Evolutionary conservation across 1,140 invertebrate genomes (phyloP), one percentile per base, ranked within the genome.

Genomic region (Apocrypta bakeri): DNA sequence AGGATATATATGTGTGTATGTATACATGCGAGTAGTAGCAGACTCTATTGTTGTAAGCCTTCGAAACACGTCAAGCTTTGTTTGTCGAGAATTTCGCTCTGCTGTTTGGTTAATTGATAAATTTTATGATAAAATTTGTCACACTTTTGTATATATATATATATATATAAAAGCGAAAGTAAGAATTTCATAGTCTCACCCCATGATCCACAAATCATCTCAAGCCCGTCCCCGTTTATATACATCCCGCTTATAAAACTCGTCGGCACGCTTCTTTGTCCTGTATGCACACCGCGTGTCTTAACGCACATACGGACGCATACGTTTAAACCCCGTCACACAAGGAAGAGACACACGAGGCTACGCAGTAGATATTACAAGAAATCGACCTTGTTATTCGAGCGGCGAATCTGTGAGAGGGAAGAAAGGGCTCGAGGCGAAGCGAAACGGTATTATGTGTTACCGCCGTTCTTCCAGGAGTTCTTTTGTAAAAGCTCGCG

Each of bases 371-470:
- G 7, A 42, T 42, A 42, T 2, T 56, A 56, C 17, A 56, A 56
- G 48, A 56, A 21, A 56, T 66, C 83, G 83, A 81, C 83, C 83
- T 84, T 81, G 83, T 84, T 68, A 84, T 81, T 81, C 79, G 83
- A 84, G 77, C 63, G 74, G 42, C 66, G 73, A 71, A 40, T 74
- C 78, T 31, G 42, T 68, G 79, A 81, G 73, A 82, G 79, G 78
- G 79, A 81, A 84, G 83, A 78, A 84, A 81, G 83, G 71, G 75
- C 79, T 84, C 76, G 48, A 84, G 61, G 66, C 71, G 68, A 21
- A 24, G 24, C 42, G 21, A 48, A 48, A 48, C 48, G 69, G 9
- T 75, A 75, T 75, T 61, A 61, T 75, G 42, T 75, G 24, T 61
- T 74, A 42, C 63, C 63, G 48, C 12, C 42, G 42, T 17, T 48